A percentile compares a stretch with the other conserved stretches of the same genome.
Evolutionary conservation across 2,113 vertebrate genomes (phyloP).

Genomic region (Otis tarda): DNA sequence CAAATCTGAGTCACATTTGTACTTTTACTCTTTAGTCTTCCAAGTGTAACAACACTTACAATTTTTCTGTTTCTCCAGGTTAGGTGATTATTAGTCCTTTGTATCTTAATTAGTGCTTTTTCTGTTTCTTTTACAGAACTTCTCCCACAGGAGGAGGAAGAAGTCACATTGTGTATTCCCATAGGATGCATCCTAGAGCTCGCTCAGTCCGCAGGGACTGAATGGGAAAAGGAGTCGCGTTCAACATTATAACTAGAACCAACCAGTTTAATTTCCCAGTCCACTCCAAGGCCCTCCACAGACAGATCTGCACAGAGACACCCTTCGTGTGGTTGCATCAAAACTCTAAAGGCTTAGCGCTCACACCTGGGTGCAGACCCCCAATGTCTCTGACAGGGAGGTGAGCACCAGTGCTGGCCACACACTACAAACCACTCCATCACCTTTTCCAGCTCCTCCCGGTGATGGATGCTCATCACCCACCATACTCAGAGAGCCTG

Average conservation of each 20-base stretch:
- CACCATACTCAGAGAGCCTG: neutral
- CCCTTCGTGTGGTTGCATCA: accelerated
- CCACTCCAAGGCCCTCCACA: neutral
- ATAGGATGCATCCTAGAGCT: neutral
- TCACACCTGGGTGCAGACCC: neutral
- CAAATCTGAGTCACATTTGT: neutral
- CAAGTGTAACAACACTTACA: accelerated
- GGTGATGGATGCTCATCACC: neutral
- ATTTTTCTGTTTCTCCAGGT: neutral
- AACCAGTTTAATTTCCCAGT: neutral
- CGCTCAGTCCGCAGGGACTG: neutral
- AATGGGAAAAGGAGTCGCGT: accelerated
- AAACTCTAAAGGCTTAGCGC: no score
- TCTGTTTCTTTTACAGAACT: neutral
- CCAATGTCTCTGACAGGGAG: accelerated
- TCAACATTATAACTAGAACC: neutral
- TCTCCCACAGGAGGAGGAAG: neutral
- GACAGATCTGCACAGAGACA: accelerated
- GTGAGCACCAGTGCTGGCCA: neutral
- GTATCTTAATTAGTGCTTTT: accelerated
- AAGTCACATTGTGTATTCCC: neutral
- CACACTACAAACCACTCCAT: neutral
- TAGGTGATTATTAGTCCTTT: neutral
- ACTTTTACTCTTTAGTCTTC: neutral
- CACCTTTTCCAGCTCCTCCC: neutral